Base-by-base conservation (phyloP, 2,888 invertebrate species). In the Chorisops tibialis region DNA sequence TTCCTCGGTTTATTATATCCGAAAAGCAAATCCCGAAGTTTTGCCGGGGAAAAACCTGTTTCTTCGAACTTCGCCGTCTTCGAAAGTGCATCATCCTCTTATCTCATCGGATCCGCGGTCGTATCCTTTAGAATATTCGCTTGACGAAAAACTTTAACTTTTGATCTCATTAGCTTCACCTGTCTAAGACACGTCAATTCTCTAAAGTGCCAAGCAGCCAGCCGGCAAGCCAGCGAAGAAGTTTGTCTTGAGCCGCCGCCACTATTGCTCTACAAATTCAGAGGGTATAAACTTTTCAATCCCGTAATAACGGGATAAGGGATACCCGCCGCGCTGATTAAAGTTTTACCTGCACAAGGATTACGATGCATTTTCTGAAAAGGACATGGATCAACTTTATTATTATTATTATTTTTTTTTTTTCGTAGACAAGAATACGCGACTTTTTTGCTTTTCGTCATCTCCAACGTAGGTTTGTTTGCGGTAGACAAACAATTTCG, bases 131-230 rank as follows among this genome's bases (percentile, higher is more conserved):
- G 5, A 30, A 30, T 30, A 30, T 30, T 51, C 38, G 22, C 51
- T 51, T 51, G 51, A 54, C 41, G 54, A 16, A 39, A 54, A 54
- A 54, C 54, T 54, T 54, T 41, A 43, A 54, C 54, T 54, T 54
- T 24, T 54, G 54, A 54, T 54, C 54, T 54, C 54, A 54, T 54
- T 54, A 54, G 54, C 54, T 41, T 54, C 43, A 54, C 54, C 54
- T 54, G 54, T 43, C 54, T 54, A 43, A 41, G 24, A 41, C 41
- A 54, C 54, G 43, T 54, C 54, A 41, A 54, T 54, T 43, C 18
- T 9, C 14, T 24, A 14, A 41, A 39, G 41, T 12, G 30, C 30
- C 30, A 30, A 41, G 39, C 41, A 43, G 54, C 54, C 41, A 54
- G 24, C 11, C 16, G 24, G 12, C 14, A 6, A 24, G 49, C 24